phyloP scores from a whole-genome alignment of 1,140 invertebrate species.

The Uloborus diversus region DNA sequence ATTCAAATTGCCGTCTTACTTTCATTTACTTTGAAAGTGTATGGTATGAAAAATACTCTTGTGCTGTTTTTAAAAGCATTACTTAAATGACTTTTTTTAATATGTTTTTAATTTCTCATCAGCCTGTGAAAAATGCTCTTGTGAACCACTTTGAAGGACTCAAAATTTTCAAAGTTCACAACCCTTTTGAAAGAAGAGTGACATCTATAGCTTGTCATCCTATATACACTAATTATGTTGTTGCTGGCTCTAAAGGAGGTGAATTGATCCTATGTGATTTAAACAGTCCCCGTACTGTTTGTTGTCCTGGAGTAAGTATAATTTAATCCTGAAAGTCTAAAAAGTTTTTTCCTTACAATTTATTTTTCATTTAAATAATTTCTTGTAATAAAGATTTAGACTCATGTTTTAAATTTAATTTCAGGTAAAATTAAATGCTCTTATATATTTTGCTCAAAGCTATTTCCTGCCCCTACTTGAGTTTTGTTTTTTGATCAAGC shows the following conservation, averaged over 20 bases:
- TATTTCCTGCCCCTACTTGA: no score
- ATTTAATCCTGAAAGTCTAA: no score
- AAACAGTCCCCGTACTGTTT: background rate
- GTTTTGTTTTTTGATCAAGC: no score
- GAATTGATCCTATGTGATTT: constrained; percentile 1
- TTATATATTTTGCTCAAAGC: no score
- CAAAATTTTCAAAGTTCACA: background rate
- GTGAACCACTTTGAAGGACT: background rate
- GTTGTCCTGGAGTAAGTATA: constrained; percentile 3
- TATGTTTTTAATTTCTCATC: no score
- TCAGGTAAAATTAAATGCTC: background rate
- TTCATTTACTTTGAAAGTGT: no score
- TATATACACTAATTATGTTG: background rate
- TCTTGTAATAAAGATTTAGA: no score
- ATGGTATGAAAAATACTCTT: no score
- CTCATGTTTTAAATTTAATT: constrained; percentile 1
- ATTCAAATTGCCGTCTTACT: no score
- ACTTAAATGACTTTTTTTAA: no score
- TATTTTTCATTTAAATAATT: background rate
- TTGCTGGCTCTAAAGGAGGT: constrained; percentile 7
- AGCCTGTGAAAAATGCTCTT: background rate
- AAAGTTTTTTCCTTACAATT: background rate
- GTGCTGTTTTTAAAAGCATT: no score
- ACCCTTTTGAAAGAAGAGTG: background rate
- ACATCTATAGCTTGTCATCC: constrained; percentile 5